phyloP scores from a whole-genome alignment of 2,113 vertebrate genomes.

The Carlito syrichta region DNA sequence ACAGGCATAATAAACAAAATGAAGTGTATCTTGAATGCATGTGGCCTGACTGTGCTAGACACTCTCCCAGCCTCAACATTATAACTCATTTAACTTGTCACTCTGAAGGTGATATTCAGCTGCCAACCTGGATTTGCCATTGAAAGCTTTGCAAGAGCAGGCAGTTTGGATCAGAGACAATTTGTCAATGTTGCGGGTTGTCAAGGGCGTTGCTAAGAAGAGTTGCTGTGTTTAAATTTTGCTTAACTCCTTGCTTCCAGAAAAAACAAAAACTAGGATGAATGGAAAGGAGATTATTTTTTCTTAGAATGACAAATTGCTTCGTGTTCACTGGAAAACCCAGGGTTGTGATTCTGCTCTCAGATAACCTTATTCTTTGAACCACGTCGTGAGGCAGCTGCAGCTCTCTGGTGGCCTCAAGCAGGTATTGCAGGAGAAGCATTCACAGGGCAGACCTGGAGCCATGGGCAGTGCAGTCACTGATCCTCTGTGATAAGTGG shows the following conservation, averaged over 20 bases:
- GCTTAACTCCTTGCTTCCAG: slow-evolving; percentile 60
- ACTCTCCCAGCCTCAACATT: slow-evolving; percentile 54
- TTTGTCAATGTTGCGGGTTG: slow-evolving; percentile 68
- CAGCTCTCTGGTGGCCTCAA: slow-evolving; percentile 11
- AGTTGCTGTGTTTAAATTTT: slow-evolving; percentile 49
- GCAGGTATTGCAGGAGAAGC: slow-evolving; percentile 39
- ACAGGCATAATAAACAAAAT: slow-evolving; percentile 44
- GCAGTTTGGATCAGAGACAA: slow-evolving; percentile 69
- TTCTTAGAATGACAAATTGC: background rate
- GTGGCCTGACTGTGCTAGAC: slow-evolving; percentile 42
- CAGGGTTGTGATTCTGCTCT: background rate
- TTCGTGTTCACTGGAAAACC: slow-evolving; percentile 25
- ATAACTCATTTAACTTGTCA: slow-evolving; percentile 73
- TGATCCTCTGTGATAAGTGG: background rate
- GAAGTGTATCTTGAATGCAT: slow-evolving; percentile 37
- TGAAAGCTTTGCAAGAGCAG: slow-evolving; percentile 65
- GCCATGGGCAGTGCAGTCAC: background rate
- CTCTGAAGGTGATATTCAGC: slow-evolving; percentile 71
- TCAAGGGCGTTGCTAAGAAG: slow-evolving; percentile 72
- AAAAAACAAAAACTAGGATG: background rate
- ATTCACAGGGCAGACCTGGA: background rate
- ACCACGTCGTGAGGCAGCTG: background rate
- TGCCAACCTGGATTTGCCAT: slow-evolving; percentile 67
- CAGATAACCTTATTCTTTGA: background rate
- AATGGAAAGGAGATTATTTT: background rate